These are phyloP conservation scores for Drosophila neutralis DNA, from an alignment of 2,888 invertebrate genomes.

Conservation along the genomic window DNA sequence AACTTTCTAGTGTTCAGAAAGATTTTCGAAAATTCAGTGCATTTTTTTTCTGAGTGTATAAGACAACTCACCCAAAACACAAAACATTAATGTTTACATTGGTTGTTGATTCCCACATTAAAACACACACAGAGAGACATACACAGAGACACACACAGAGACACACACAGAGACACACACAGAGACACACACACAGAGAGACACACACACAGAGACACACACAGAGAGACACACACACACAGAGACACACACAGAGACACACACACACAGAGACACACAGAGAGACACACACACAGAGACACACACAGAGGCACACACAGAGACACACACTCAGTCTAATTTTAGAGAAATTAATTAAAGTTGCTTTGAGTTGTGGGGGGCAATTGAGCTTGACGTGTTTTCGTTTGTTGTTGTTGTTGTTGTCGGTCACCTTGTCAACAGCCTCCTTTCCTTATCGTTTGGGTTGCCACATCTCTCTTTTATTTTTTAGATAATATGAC, in stretches of 20 bases:
- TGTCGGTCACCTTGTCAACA: conserved; percentile 54
- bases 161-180: neutral
- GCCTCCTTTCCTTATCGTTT: conserved; percentile 52
- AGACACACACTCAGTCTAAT: conserved; percentile 29
- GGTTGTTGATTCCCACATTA: conserved; percentile 10
- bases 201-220: conserved; percentile 1
- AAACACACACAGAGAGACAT: neutral
- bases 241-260: neutral
- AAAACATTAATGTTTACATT: conserved; percentile 25
- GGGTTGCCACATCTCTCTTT: neutral
- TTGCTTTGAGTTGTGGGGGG: conserved; percentile 40
- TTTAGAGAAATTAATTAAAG: conserved; percentile 64
- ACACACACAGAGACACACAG: too few species aligned
- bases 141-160: conserved; percentile 2
- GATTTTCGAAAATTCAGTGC: neutral
- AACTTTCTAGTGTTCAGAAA: neutral
- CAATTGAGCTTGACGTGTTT: conserved; percentile 57
- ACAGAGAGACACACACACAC: neutral
- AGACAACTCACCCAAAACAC: neutral
- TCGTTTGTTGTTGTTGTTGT: conserved; percentile 2
- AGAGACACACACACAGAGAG: neutral
- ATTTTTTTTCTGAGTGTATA: neutral
- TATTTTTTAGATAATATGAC: conserved; percentile 9
- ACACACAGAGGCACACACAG: neutral
- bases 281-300: neutral